Evolutionary conservation across 1,140 invertebrate genomes (phyloP), one percentile per base, ranked within the genome.

Genomic region (Tetraneura akinire): DNA sequence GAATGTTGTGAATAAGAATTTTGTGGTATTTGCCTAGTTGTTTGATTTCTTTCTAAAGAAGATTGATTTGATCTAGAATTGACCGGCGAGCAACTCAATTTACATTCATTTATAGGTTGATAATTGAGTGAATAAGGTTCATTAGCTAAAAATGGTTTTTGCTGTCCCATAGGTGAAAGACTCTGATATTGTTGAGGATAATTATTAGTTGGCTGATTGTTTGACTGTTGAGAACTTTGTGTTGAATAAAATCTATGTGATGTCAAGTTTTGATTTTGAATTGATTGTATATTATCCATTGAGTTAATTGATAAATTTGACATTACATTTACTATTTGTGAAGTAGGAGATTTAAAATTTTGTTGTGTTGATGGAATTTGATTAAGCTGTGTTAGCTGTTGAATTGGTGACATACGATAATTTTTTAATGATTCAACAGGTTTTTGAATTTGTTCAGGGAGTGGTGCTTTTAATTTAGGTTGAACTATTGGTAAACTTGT

Each of bases 11-110:
- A 37, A 29, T 78, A 78, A 26, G 9, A 62, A 78, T 62, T 78
- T 1, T 18, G 21, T 1, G 71, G 32, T 14, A 26, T 3, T 45
- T 78, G 74, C 23, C 55, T 62, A 37, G 42, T 42, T 11, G 53
- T 45, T 57, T 32, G 71, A 26, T 76, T 76, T 9, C 74, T 45
- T 60, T 78, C 74, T 18, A 78, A n/a, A 42, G 74, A 78, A 21
- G 74, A 78, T 16, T 78, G 74, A 47, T 78, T 78, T 18, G 74
- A 78, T 62, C 74, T 62, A 42, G 55, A n/a, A 3, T 78, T 78
- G 18, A 51, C 68, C 4, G 74, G 74, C 3, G 55, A 78, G 23
- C 21, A 47, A 42, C 23, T 47, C 9, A 21, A 29, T 47, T 60
- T 60, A 10, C 29, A 47, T 26, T 78, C 74, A 13, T 29, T 78